A percentile compares a stretch with the other conserved stretches of the same genome.
phyloP scores from a whole-genome alignment of 2,797 vertebrate species.

The Alca torda region DNA sequence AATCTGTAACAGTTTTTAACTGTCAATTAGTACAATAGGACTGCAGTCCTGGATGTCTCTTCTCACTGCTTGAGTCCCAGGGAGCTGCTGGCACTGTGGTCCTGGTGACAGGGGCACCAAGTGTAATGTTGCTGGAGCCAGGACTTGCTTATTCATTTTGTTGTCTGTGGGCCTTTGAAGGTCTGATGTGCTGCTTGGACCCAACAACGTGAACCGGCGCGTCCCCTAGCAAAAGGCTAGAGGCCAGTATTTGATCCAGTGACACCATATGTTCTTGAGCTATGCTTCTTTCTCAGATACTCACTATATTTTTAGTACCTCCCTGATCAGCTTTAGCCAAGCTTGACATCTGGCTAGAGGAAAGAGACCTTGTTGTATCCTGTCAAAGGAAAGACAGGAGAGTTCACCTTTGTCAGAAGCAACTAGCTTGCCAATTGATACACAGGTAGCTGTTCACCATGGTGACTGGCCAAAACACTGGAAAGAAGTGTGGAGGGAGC shows the following conservation, averaged over 20 bases:
- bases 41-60: neutral
- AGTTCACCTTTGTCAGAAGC: neutral
- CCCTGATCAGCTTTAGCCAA: neutral
- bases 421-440: neutral
- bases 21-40: fast-evolving
- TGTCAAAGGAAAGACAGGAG: neutral
- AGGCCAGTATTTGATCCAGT: neutral
- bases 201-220: fast-evolving
- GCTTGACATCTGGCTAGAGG: neutral
- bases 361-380: neutral
- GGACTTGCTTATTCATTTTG: fast-evolving
- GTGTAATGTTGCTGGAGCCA: neutral
- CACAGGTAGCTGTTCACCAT: neutral
- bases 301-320: neutral
- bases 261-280: fast-evolving
- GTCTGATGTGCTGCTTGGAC: neutral
- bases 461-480: fast-evolving
- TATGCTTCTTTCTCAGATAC: neutral
- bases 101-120: neutral
- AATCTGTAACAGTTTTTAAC: fast-evolving
- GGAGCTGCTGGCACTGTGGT: neutral
- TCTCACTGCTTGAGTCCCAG: neutral
- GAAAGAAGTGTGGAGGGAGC: fast-evolving
- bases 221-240: neutral
- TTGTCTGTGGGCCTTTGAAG: neutral